Evolutionary conservation across 2,888 invertebrate genomes (phyloP).

Genomic region (Cryptus viduatorius): DNA sequence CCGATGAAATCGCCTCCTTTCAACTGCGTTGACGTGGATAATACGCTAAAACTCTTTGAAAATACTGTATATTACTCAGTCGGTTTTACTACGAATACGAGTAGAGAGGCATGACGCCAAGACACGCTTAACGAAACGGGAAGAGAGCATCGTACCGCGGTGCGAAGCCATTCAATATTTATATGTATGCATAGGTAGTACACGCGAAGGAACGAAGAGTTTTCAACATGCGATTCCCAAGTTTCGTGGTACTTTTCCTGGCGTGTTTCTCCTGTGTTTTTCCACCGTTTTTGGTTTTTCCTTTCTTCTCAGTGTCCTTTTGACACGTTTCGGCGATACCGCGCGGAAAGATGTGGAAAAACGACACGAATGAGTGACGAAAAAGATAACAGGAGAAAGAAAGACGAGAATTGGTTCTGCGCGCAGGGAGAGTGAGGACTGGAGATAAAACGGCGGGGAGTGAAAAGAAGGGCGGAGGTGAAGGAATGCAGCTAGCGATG

Average conservation of each 20-base stretch:
- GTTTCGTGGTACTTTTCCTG: too few species aligned
- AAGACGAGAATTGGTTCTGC: slow-evolving; percentile 12
- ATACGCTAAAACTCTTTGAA: too few species aligned
- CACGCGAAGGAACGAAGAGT: neutral
- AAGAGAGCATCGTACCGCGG: neutral
- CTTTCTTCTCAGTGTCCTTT: too few species aligned
- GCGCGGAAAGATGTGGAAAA: neutral
- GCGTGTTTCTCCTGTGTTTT: too few species aligned
- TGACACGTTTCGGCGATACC: too few species aligned
- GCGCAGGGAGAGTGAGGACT: neutral
- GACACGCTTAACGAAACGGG: neutral
- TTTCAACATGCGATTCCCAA: too few species aligned
- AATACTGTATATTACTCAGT: too few species aligned
- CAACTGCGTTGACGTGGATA: too few species aligned
- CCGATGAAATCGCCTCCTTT: too few species aligned
- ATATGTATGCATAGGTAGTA: neutral
- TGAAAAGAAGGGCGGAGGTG: slow-evolving; percentile 55
- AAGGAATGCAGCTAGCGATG: slow-evolving; percentile 56
- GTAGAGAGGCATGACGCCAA: neutral
- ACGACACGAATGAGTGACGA: neutral
- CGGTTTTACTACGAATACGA: too few species aligned
- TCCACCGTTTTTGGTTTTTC: too few species aligned
- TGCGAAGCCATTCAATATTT: neutral
- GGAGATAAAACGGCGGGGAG: slow-evolving; percentile 39
- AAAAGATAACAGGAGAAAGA: slow-evolving; percentile 20